Base-by-base conservation (phyloP, 2,888 invertebrate genomes). In the Pharmacophagus antenor region DNA sequence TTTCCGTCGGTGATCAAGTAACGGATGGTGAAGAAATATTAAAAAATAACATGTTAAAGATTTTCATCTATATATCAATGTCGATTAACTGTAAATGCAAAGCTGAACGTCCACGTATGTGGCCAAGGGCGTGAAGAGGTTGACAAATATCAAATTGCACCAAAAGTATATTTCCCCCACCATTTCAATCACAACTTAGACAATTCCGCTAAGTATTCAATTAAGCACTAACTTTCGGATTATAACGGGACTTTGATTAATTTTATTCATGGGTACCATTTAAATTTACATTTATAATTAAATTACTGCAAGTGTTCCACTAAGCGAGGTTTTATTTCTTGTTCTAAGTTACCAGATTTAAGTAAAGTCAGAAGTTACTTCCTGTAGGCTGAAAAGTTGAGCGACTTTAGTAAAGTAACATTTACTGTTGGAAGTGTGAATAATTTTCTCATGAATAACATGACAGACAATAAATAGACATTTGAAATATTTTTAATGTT, bases 241-340 rank as follows among this genome's bases (percentile, higher is more conserved):
- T 31, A 31, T 46, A 46, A 46, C 20, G 44, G 20, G 20, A 0
- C 20, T 46, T 46, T 46, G 44, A 46, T 46, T 20, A 21, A 46
- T 46, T 46, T 46, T 46, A 46, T 46, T 46, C 44, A 46, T 46
- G 18, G 44, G 44, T 20, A 6, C 17, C 18, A 21, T 46, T 46
- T 3, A 46, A 12, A 46, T 46, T 46, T 46, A 46, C 44, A 46
- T 46, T 46, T 46, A 46, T 10, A 46, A 12, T 12, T 20, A 46
- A 46, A 20, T 31, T 31, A 31, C 15, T 31, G 8, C 2, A 31
- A 31, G 10, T 10, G 31, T 15, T 31, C 10, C 12, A n/a, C 31
- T 3, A 15, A 31, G 12, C 12, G 31, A 12, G 31, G 3, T 31
- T 27, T 31, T 10, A 31, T 31, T 12, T 12, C 0, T 12, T 15